Conservation (phyloP, 2,888 invertebrate species). For the Torymus auratus region DNA sequence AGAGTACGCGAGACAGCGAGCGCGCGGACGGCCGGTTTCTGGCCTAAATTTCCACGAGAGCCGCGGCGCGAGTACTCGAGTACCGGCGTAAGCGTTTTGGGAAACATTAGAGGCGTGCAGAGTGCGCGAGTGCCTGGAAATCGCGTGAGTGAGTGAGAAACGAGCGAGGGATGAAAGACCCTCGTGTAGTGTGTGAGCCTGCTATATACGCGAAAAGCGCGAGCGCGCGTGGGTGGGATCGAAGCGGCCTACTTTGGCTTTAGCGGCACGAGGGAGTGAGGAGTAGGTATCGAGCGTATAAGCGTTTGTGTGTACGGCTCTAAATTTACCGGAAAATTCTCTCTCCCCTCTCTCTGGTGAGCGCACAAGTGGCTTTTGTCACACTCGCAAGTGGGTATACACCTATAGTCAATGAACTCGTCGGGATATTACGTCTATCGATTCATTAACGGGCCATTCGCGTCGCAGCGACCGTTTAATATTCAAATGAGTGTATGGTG, state of each 20-base stretch:
- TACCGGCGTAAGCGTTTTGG: not conserved
- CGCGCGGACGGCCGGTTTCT: not conserved
- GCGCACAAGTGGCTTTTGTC: not conserved
- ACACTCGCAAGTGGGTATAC: not conserved
- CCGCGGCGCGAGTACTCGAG: not conserved
- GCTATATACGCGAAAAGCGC: not conserved
- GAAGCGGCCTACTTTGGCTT: constrained; percentile 38
- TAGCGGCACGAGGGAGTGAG: too few relatives aligned
- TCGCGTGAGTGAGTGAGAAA: not conserved
- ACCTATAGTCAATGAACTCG: constrained; percentile 19
- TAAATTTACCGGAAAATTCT: constrained; percentile 40
- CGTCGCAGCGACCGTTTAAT: too few relatives aligned
- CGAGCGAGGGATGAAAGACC: not conserved
- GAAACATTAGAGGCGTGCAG: constrained; percentile 2
- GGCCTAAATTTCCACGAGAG: constrained; percentile 26
- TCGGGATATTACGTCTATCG: too few relatives aligned
- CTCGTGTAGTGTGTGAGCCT: too few relatives aligned
- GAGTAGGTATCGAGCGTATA: constrained; percentile 24
- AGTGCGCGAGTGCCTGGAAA: not conserved
- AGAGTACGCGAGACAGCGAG: too few relatives aligned
- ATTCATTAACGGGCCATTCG: too few relatives aligned
- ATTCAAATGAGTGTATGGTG: too few relatives aligned
- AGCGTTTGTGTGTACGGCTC: constrained; percentile 1
- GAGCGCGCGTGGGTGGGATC: constrained; percentile 35
- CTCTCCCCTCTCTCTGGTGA: not conserved